These are phyloP conservation scores for Sebastes itinus DNA, from an alignment of 2,797 vertebrate genomes.

Conservation along the genomic window DNA sequence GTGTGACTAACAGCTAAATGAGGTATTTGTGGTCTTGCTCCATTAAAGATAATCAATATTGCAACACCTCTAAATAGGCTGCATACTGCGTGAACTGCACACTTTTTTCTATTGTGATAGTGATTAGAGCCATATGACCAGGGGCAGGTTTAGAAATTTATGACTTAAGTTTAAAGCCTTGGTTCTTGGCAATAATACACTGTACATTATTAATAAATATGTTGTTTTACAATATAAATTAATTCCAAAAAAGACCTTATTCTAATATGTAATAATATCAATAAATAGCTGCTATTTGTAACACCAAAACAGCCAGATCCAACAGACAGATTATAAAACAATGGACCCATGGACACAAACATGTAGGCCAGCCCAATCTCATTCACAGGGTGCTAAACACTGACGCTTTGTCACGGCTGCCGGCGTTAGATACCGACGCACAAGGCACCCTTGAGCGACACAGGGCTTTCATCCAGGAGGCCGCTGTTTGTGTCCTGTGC, in stretches of 20 bases:
- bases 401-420: rapidly evolving
- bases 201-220: neutral
- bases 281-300: neutral
- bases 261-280: neutral
- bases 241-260: neutral
- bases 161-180: neutral
- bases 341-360: neutral
- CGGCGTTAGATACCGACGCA: rapidly evolving
- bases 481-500: too few species aligned
- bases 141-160: neutral
- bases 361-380: neutral
- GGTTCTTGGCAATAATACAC: neutral
- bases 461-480: too few species aligned
- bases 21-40: neutral
- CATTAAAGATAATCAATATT: slow-evolving; percentile 24
- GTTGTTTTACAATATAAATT: neutral
- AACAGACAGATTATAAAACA: neutral
- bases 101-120: neutral
- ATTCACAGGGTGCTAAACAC: neutral
- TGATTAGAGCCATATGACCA: neutral
- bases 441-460: too few species aligned
- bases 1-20: slow-evolving; percentile 14
- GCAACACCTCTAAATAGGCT: neutral
- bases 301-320: neutral
- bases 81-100: too few species aligned